These are phyloP conservation scores for Chloroclystis v-ata DNA, from an alignment of 2,888 invertebrate genomes.

Conservation along the genomic window DNA sequence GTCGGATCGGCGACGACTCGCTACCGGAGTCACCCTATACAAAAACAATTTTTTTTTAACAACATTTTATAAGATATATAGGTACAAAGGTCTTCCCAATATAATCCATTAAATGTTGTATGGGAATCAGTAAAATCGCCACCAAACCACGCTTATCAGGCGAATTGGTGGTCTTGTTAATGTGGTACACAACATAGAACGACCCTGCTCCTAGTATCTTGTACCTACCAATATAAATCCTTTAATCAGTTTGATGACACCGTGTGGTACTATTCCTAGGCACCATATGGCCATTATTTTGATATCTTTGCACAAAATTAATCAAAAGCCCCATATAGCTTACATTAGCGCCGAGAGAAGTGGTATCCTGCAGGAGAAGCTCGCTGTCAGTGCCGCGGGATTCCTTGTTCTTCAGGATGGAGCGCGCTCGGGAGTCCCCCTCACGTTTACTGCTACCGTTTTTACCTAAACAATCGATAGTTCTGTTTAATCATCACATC, in stretches of 20 bases:
- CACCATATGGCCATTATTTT: no score
- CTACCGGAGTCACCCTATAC: constrained; percentile 81
- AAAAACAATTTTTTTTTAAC: background rate
- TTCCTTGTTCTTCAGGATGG: constrained; percentile 76
- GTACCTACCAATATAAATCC: no score
- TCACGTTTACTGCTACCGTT: constrained; percentile 73
- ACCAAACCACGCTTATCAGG: no score
- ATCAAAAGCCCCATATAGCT: constrained; percentile 17
- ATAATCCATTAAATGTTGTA: no score
- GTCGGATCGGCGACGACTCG: constrained; percentile 80
- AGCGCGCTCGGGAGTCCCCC: constrained; percentile 67
- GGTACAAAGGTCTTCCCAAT: no score
- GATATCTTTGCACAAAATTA: background rate
- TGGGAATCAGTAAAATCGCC: no score
- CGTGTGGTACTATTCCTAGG: no score
- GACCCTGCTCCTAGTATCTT: no score
- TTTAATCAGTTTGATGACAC: no score
- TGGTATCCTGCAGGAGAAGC: constrained; percentile 69
- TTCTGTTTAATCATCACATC: background rate
- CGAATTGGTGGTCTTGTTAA: no score
- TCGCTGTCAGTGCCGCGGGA: constrained; percentile 75
- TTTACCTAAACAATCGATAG: constrained; percentile 51
- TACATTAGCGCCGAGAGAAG: constrained; percentile 72
- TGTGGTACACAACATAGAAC: no score
- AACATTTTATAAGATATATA: no score